Conservation (phyloP, 2,888 invertebrate genomes). For the Dynastes hyllus region DNA sequence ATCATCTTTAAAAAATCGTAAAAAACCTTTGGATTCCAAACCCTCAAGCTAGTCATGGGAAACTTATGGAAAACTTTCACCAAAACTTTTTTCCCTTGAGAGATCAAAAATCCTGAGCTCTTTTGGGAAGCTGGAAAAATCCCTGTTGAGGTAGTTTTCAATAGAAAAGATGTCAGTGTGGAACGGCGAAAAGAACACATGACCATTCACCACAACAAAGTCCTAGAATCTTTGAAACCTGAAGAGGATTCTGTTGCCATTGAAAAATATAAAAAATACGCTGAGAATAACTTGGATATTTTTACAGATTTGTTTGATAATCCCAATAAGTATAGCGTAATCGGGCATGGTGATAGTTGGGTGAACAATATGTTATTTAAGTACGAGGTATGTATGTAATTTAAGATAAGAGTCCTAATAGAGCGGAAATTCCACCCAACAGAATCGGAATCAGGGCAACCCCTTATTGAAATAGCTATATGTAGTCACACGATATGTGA, state of each 20-base stretch:
- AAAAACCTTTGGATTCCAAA: conserved; percentile 60
- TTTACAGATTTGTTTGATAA: conserved; percentile 23
- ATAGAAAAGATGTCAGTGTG: background rate
- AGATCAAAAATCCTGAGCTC: conserved; percentile 57
- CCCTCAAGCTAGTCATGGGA: conserved; percentile 58
- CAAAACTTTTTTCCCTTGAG: no score
- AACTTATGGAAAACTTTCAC: conserved; percentile 61
- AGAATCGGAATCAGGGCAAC: no score
- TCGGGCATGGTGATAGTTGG: conserved; percentile 62
- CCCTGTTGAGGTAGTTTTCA: conserved; percentile 55
- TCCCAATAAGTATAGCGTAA: conserved; percentile 56
- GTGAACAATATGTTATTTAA: conserved; percentile 62
- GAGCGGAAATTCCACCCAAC: no score
- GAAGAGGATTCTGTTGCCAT: conserved; percentile 50
- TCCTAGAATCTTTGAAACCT: conserved; percentile 49
- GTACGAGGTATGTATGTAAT: conserved; percentile 55
- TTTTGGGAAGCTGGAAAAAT: conserved; percentile 56
- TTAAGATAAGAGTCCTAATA: no score
- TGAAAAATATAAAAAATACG: conserved; percentile 53
- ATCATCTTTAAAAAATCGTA: conserved; percentile 57
- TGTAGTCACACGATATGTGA: no score
- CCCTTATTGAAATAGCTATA: no score
- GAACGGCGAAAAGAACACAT: conserved; percentile 10
- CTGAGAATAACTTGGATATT: conserved; percentile 54
- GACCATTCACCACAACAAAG: conserved; percentile 42